Base-by-base conservation (phyloP, 2,797 vertebrate species). In the Arctocebus calabarensis region DNA sequence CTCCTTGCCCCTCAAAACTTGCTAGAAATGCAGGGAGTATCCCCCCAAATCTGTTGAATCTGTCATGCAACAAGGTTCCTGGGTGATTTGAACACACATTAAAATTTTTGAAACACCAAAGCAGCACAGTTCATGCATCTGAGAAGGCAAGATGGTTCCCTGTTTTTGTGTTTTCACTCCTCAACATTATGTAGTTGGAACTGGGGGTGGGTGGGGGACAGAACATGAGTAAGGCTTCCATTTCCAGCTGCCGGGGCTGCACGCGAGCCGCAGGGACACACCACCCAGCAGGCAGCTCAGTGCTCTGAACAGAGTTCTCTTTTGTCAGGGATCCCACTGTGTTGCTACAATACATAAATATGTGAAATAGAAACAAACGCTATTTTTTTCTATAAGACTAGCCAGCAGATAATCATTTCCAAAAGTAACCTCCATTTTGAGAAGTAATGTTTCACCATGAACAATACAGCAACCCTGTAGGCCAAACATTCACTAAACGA, bases 371-470 rank as follows among this genome's bases (percentile, higher is more conserved):
- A 55, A 14, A 84, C 48, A 64, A 55, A 57, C n/a, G 32, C 22
- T 45, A 73, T 8, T 94, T 88, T 89, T 97, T 95, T 94, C 48
- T 43, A 68, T 20, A 96, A 83, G 91, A 97, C 29, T 61, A 61
- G 7, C 16, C 73, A 14, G 0, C 40, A 77, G 82, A n/a, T n/a
- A 61, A 85, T 57, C 5, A 94, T 70, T 61, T 78, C 40, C 40
- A 32, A 3, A 73, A 84, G 52, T 8, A 89, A 81, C 22, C 23
- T 94, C 94, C 32, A 37, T 73, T n/a, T 29, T 62, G 5, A 77
- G 23, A 92, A 88, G 61, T 8, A 84, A 73, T 84, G 94, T 91
- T 75, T 89, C 29, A 97, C 9, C 62, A 23, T 85, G 55, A 57
- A 25, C 3, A 94, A 64, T 81, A 27, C 61, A 90, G 22, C 34